Evolutionary conservation across 2,888 invertebrate genomes (phyloP), one percentile per base, ranked within the genome.

Genomic region (Eumerus sabulonum): DNA sequence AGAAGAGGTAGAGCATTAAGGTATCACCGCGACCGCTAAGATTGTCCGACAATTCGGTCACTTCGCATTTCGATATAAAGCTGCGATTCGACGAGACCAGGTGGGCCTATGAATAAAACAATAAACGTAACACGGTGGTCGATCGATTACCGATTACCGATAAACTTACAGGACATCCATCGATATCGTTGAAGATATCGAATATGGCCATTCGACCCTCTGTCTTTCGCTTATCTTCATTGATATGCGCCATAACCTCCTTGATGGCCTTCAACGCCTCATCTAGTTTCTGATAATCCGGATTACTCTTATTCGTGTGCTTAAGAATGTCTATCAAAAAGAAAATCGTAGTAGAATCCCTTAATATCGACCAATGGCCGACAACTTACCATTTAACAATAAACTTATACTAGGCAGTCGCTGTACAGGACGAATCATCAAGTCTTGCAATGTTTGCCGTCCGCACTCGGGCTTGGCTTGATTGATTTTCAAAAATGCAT

Each of bases 391-490:
- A 89, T 95, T 96, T 85, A 99, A 91, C 84, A 99, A 92, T 86
- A 99, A 92, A 90, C 95, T 95, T 87, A 99, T 95, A 90, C 98
- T 98, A 84, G 99, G 98, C 88, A 99, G 92, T 87, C 99, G 92
- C 91, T 99, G 99, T 84, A 99, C 98, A 70, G 99, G 99, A 87
- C 99, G 92, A 86, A 99, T 99, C 90, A 99, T 92, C 83, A 99
- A 92, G 89, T 99, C 99, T 88, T 96, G 96, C 85, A 99, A 91
- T 86, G 95, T 96, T 90, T 99, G 98, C 84, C 98, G 92, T 19
- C 98, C 97, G 90, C 98, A 99, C 89, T 99, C 98, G 7, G 98
- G 96, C 88, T 94, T 95, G 42, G 95, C 94, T 90, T 96, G 95
- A 88, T 96, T 94, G 85, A 98, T 97, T 91, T 98, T 98, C 82